Base-by-base conservation (phyloP, 1,140 invertebrate genomes). In the Hormaphis cornu region DNA sequence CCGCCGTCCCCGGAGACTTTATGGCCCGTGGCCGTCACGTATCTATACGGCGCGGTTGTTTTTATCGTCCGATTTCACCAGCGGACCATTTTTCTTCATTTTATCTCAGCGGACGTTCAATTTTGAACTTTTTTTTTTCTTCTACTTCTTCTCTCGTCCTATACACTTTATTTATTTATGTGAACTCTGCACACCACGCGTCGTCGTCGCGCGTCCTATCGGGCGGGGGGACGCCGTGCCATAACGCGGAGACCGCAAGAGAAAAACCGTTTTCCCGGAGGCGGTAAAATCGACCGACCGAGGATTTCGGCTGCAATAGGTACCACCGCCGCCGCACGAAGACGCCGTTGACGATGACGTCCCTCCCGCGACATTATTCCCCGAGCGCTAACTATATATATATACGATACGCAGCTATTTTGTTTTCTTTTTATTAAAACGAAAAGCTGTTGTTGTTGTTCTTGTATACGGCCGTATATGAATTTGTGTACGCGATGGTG, bases 51-150 rank as follows among this genome's bases (percentile, higher is more conserved):
- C 61, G 50, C 61, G 61, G 61, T 66, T 66, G 50, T 50, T 66
- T 66, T 66, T 66, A 66, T 66, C 61, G 61, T 66, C 61, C 61
- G 61, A 66, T 66, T 66, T 66, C 61, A 66, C 61, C 44, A 66
- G 61, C 61, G 61, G 61, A 66, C 61, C 61, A 66, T 66, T 66
- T 66, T 66, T 66, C 61, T 66, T 66, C 61, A 66, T 66, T 66
- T 66, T 66, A 66, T 66, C 61, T 66, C 61, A 66, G 50, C 61
- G 61, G 61, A 66, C 61, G 61, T 66, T 66, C 61, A 66, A 66
- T 66, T 66, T 66, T 66, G 61, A 66, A 66, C 61, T 66, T 66
- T 54, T 54, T 33, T 33, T 6, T 14, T 12, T 28, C n/a, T 30
- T 53, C 24, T 40, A 24, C 46, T 63, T 63, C 46, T 42, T 61